Evolutionary conservation across 1,140 invertebrate species (phyloP).

Genomic region (Mactra quadrangularis): DNA sequence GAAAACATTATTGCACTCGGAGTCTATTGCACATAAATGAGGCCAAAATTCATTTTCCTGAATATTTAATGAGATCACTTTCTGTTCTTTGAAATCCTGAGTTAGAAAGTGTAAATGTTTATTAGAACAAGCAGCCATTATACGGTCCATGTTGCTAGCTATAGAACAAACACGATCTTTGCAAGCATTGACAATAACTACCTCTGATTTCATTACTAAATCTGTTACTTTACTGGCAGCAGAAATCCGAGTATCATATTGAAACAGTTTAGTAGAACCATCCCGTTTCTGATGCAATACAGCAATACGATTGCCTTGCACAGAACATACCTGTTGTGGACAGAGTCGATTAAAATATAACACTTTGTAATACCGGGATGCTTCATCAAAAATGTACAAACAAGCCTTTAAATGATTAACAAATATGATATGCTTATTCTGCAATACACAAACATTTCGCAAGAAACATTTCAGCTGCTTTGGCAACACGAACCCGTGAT

Average conservation of each 20-base stretch:
- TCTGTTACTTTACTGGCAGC: neutral
- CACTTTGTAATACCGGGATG: neutral
- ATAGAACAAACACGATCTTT: neutral
- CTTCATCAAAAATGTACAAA: neutral
- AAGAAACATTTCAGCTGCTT: neutral
- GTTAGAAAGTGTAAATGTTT: neutral
- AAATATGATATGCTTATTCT: neutral
- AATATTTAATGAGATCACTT: neutral
- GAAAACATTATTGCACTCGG: neutral
- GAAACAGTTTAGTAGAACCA: neutral
- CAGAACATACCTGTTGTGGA: neutral
- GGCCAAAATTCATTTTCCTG: slow-evolving; percentile 8
- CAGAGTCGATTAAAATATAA: neutral
- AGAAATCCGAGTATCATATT: neutral
- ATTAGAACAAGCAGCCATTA: neutral
- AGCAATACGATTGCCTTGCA: neutral
- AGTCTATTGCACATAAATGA: neutral
- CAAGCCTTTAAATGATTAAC: neutral
- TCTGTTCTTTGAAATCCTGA: neutral
- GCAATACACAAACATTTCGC: neutral
- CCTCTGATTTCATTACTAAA: neutral
- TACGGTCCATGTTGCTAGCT: neutral
- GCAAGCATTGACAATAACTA: neutral
- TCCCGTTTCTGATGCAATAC: neutral
- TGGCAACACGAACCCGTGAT: neutral